Base-by-base conservation (phyloP, 2,113 vertebrate species). In the Cyanocitta stelleri region DNA sequence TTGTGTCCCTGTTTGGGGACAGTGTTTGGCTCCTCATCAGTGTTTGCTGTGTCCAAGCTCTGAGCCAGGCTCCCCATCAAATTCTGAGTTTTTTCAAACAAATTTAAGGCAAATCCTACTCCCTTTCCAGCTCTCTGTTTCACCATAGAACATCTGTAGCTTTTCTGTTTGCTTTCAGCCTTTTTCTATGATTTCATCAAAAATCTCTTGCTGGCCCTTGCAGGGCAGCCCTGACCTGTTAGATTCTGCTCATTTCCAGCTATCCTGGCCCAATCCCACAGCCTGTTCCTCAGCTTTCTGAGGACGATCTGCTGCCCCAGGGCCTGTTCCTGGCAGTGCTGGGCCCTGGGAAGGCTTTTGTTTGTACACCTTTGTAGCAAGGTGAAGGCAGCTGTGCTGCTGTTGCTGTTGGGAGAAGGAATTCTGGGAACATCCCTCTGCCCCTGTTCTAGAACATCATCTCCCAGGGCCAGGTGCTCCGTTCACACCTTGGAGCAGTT, bases 321-420 rank as follows among this genome's bases (percentile, higher is more conserved):
- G 35, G 23, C 26, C 5, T 0, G 0, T 58, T 79, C n/a, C 16
- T 67, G 56, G 56, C 1, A 2, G 11, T 1, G 26, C 9, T 41
- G 69, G 32, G 69, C 46, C 41, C 49, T 37, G 14, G 2, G 0
- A 24, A 64, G 29, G 35, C 21, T 63, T 21, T 18, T 35, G 14
- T 32, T 33, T 3, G 0, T 43, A 9, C 2, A 0, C 13, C 32
- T 56, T 16, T 5, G 0, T 37, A 41, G 9, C 13, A 20, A 9
- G 7, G 2, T 8, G 64, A 69, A 68, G 23, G 49, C 63, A 67
- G 1, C 48, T 20, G n/a, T 62, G 87, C 62, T 29, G 4, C 33
- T 48, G 21, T 3, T 46, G n/a, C 37, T 43, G 15, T 44, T 69
- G 46, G 77, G 9, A 74, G 35, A 41, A 56, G 62, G n/a, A 37